These are phyloP conservation scores for Drosophila affinis DNA, from an alignment of 2,888 invertebrate genomes.

Conservation along the genomic window DNA sequence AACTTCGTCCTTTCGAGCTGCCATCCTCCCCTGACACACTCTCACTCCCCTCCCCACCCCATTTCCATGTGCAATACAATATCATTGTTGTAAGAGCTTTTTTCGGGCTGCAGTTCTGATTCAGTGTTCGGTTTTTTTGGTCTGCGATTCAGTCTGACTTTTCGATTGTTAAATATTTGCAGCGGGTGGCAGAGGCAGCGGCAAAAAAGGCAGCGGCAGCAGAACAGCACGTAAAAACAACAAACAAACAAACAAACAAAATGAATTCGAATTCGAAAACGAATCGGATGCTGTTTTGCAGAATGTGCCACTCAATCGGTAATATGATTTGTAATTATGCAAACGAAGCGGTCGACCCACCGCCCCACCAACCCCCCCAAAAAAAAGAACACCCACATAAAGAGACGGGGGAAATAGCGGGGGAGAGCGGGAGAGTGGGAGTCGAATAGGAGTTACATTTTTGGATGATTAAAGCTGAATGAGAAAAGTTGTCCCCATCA, in stretches of 20 bases:
- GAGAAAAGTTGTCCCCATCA: not conserved
- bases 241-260: slow-evolving; percentile 1
- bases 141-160: slow-evolving; percentile 47
- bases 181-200: slow-evolving; percentile 21
- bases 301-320: slow-evolving; percentile 48
- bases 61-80: slow-evolving; percentile 28
- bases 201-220: slow-evolving; percentile 28
- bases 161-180: slow-evolving; percentile 69
- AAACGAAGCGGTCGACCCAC: slow-evolving; percentile 47
- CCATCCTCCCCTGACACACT: not conserved
- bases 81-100: slow-evolving; percentile 42
- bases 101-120: slow-evolving; percentile 12
- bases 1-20: slow-evolving; percentile 23
- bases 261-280: slow-evolving; percentile 42
- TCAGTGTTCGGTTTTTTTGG: slow-evolving; percentile 8
- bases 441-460: slow-evolving; percentile 9
- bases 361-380: not conserved
- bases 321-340: slow-evolving; percentile 75
- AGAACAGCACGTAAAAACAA: slow-evolving; percentile 27
- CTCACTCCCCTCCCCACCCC: not conserved
- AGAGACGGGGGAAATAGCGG: not conserved
- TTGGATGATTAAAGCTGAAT: slow-evolving; percentile 31
- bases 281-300: slow-evolving; percentile 15
- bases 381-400: not conserved
- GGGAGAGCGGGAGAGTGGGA: too few relatives aligned